Conservation (phyloP, 2,113 vertebrate species). For the Xiphophorus couchianus region DNA sequence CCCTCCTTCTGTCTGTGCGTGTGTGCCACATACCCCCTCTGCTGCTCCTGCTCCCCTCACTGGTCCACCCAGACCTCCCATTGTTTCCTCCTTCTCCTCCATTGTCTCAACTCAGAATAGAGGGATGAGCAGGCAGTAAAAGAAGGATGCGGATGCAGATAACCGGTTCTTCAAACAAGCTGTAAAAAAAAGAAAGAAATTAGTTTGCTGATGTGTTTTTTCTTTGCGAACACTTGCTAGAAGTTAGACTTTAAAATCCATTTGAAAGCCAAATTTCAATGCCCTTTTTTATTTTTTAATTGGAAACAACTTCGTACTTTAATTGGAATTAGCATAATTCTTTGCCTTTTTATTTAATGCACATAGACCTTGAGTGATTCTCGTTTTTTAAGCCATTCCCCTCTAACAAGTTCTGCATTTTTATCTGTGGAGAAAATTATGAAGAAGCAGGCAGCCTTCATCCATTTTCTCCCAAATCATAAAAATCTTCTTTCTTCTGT, state of each 20-base stretch:
- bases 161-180: conserved; percentile 42
- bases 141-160: conserved; percentile 60
- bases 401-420: conserved; percentile 42
- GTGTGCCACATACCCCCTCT: conserved; percentile 27
- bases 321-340: conserved; percentile 56
- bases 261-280: conserved; percentile 31
- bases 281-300: conserved; percentile 45
- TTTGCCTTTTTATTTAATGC: conserved; percentile 52
- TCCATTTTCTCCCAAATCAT: conserved; percentile 54
- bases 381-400: conserved; percentile 19
- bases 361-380: conserved; percentile 41
- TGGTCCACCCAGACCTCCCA: conserved; percentile 55
- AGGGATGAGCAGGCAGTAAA: conserved; percentile 58
- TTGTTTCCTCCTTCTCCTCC: conserved; percentile 64
- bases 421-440: conserved; percentile 38
- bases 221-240: conserved; percentile 40
- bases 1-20: conserved; percentile 64
- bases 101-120: conserved; percentile 76
- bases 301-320: conserved; percentile 59
- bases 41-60: conserved; percentile 44
- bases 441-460: conserved; percentile 39
- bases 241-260: conserved; percentile 51
- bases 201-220: conserved; percentile 46
- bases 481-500: conserved; percentile 32
- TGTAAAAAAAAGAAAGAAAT: conserved; percentile 11